Conservation (phyloP, 2,888 invertebrate species). For the Melieria picta region DNA sequence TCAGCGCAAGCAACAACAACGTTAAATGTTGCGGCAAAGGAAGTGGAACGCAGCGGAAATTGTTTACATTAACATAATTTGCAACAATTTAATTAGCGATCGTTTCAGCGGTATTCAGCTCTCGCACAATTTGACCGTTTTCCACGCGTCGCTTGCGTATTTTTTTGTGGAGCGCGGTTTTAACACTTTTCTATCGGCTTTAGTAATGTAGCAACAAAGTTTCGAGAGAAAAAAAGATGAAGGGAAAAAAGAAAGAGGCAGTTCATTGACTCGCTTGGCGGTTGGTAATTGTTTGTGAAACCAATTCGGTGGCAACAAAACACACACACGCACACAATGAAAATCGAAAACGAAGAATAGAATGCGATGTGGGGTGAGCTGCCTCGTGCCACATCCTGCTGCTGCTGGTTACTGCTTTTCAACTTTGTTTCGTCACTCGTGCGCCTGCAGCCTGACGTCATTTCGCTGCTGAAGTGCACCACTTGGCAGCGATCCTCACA, state of each 20-base stretch:
- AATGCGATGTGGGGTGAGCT: background rate
- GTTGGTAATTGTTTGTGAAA: background rate
- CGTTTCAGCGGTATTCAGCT: too few relatives aligned
- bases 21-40: too few relatives aligned
- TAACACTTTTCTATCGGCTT: too few relatives aligned
- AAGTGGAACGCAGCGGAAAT: too few relatives aligned
- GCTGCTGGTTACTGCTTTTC: background rate
- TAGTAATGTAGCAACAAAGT: too few relatives aligned
- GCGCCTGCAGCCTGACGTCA: background rate
- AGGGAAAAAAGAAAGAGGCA: background rate
- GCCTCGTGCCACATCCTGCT: background rate
- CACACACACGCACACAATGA: background rate
- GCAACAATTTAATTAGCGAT: background rate
- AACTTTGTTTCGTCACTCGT: background rate
- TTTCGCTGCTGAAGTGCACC: background rate
- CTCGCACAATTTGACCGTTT: too few relatives aligned
- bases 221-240: too few relatives aligned
- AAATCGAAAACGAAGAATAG: background rate
- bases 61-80: conserved; percentile 13
- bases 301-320: too few relatives aligned
- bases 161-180: too few relatives aligned
- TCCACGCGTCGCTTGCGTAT: too few relatives aligned
- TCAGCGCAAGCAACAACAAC: too few relatives aligned
- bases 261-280: conserved; percentile 14
- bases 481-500: too few relatives aligned